These are phyloP conservation scores for Carcinoscorpius rotundicauda DNA, from an alignment of 1,140 invertebrate genomes.

Conservation along the genomic window DNA sequence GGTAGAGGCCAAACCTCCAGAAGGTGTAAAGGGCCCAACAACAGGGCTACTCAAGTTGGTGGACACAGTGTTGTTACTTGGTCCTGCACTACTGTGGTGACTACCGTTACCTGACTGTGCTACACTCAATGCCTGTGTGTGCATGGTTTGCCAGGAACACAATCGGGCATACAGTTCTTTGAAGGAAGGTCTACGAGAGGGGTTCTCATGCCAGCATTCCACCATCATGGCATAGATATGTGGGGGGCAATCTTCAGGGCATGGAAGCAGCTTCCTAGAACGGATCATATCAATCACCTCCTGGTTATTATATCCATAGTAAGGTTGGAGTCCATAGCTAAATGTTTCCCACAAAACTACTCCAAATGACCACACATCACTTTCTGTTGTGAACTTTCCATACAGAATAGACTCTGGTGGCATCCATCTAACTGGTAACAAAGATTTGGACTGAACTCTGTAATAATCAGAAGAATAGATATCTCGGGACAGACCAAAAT, in stretches of 20 bases:
- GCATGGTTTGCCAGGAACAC: constrained; percentile 46
- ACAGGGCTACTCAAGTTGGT: constrained; percentile 30
- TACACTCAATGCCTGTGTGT: constrained; percentile 12
- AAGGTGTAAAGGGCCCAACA: neutral
- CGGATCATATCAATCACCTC: constrained; percentile 96
- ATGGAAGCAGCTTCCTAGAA: constrained; percentile 77
- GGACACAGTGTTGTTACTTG: constrained; percentile 42
- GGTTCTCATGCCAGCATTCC: constrained; percentile 93
- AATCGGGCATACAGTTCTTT: constrained; percentile 49
- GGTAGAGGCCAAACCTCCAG: no score
- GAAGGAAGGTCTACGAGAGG: constrained; percentile 77
- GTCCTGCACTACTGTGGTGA: constrained; percentile 43
- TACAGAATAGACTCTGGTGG: constrained; percentile 93
- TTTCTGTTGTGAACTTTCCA: constrained; percentile 90
- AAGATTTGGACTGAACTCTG: constrained; percentile 37
- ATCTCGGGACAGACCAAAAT: constrained; percentile 83
- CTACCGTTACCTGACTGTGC: constrained; percentile 28
- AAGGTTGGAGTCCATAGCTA: constrained; percentile 87
- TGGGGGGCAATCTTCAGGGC: constrained; percentile 79
- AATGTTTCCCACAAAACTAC: constrained; percentile 97
- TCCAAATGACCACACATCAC: constrained; percentile 96
- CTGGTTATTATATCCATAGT: constrained; percentile 87
- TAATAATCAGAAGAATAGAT: constrained; percentile 71
- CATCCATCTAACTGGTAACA: constrained; percentile 59
- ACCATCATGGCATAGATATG: constrained; percentile 86